Conservation (phyloP, 1,140 invertebrate genomes). For the Tenebrio molitor region DNA sequence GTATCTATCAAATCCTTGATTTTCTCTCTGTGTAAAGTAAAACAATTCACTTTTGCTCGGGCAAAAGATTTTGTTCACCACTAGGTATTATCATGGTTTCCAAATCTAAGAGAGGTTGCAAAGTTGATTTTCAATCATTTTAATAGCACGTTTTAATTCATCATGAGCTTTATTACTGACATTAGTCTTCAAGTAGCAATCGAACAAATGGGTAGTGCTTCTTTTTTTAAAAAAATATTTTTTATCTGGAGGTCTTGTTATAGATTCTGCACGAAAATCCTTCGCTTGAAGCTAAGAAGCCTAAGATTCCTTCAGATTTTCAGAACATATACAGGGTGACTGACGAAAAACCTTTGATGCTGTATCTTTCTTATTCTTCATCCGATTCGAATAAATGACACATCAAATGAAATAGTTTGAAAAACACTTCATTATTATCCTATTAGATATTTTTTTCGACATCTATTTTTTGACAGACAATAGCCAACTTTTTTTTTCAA, state of each 20-base stretch:
- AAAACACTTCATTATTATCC: too few species aligned
- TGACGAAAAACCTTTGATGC: too few species aligned
- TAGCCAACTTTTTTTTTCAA: too few species aligned
- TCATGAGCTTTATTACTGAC: not conserved
- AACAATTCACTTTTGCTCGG: not conserved
- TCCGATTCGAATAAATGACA: too few species aligned
- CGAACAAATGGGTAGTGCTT: not conserved
- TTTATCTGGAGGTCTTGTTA: not conserved
- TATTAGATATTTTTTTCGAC: too few species aligned
- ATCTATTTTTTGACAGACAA: too few species aligned
- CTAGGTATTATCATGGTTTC: not conserved
- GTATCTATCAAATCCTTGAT: not conserved
- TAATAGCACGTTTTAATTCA: not conserved
- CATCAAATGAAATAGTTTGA: too few species aligned
- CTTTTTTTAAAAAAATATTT: not conserved
- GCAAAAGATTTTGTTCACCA: not conserved
- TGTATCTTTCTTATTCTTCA: too few species aligned
- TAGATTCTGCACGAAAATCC: not conserved
- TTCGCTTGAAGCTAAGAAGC: constrained; percentile 15
- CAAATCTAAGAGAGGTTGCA: not conserved
- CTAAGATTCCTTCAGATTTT: constrained; percentile 17
- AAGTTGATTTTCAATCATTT: not conserved
- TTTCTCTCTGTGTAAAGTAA: not conserved
- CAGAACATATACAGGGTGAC: too few species aligned
- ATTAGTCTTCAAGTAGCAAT: constrained; percentile 3